These are phyloP conservation scores for Sebastes jordani DNA, from an alignment of 2,797 vertebrate species.

Conservation along the genomic window DNA sequence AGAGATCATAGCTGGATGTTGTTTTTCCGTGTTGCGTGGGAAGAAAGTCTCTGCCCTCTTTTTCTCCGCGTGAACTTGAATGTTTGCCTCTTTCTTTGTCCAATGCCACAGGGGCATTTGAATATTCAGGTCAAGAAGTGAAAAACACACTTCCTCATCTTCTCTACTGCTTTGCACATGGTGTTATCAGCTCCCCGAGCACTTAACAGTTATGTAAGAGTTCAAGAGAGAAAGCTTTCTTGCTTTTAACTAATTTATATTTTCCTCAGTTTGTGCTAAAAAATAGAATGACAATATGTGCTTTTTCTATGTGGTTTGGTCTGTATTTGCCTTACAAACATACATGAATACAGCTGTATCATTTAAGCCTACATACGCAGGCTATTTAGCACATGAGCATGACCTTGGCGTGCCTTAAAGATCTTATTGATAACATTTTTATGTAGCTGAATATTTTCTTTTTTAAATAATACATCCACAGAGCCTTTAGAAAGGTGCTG, in stretches of 20 bases:
- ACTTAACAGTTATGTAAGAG: constrained; percentile 41
- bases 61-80: constrained; percentile 50
- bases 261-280: constrained; percentile 3
- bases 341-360: not conserved
- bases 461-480: no score
- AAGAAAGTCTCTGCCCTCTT: constrained; percentile 40
- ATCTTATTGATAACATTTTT: no score
- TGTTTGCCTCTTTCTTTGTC: constrained; percentile 57
- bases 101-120: constrained; percentile 61
- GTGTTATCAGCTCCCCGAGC: constrained; percentile 41
- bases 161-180: constrained; percentile 36
- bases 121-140: constrained; percentile 74
- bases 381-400: constrained; percentile 12
- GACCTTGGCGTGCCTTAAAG: constrained; percentile 33
- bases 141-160: constrained; percentile 58
- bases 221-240: constrained; percentile 25
- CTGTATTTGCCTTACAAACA: not conserved
- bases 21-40: constrained; percentile 36
- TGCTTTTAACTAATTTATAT: constrained; percentile 33
- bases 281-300: not conserved
- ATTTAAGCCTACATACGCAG: not conserved
- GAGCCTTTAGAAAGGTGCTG: no score
- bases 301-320: not conserved
- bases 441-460: no score
- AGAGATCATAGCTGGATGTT: not conserved